Conservation (phyloP, 37 sponge, comb jelly and placozoan species). For the Theonella swinhoei region DNA sequence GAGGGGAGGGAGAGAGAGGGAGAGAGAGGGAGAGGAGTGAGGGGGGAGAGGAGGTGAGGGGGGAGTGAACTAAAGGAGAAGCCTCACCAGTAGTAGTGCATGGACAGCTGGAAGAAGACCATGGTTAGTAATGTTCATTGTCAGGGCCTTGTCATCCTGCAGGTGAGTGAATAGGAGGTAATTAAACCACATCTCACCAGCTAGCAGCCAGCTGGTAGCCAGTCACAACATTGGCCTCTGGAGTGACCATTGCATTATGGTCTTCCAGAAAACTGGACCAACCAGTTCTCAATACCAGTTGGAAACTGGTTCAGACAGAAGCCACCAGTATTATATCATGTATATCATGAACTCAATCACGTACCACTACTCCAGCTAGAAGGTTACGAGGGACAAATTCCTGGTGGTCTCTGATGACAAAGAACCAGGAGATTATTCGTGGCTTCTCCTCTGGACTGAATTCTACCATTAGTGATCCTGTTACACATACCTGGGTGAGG, state of each 20-base stretch:
- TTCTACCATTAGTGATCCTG: conserved; percentile 58
- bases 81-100: conserved; percentile 32
- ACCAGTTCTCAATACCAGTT: background rate
- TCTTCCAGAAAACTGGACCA: background rate
- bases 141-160: conserved; percentile 25
- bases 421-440: conserved; percentile 59
- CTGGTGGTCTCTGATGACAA: conserved; percentile 45
- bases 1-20: background rate
- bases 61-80: conserved; percentile 2
- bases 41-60: background rate
- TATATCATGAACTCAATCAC: background rate
- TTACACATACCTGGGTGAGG: conserved; percentile 38
- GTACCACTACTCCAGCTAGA: background rate
- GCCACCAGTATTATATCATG: no score
- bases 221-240: conserved; percentile 8
- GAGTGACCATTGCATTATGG: background rate
- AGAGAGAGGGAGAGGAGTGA: background rate
- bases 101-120: conserved; percentile 23
- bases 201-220: background rate
- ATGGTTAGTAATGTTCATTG: conserved; percentile 27
- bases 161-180: no score
- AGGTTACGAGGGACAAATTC: conserved; percentile 47
- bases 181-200: no score
- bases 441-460: conserved; percentile 74
- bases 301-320: no score